Evolutionary conservation across 2,888 invertebrate species (phyloP).

Genomic region (Barypeithes pellucidus): DNA sequence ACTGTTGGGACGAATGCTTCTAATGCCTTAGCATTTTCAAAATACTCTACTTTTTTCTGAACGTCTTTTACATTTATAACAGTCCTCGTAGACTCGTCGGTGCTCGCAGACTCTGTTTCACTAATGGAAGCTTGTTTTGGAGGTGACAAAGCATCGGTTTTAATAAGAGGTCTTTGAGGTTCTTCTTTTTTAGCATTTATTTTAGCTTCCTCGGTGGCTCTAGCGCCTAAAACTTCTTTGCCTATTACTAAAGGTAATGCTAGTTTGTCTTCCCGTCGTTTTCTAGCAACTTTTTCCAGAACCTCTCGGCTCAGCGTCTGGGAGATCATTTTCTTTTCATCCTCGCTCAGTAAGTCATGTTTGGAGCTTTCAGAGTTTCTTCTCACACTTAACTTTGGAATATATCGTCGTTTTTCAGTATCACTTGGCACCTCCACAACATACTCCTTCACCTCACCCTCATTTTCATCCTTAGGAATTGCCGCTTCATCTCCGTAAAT

Average conservation of each 20-base stretch:
- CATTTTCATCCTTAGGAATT: conserved; percentile 25
- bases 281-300: conserved; percentile 75
- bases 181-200: conserved; percentile 54
- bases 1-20: conserved; percentile 70
- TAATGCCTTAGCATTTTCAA: conserved; percentile 79
- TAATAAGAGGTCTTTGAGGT: conserved; percentile 66
- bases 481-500: conserved; percentile 78
- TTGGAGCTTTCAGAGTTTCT: conserved; percentile 70
- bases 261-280: conserved; percentile 63
- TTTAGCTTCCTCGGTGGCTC: conserved; percentile 74
- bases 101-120: conserved; percentile 83
- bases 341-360: conserved; percentile 73
- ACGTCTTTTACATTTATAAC: conserved; percentile 79
- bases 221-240: conserved; percentile 77
- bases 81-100: conserved; percentile 81
- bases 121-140: conserved; percentile 73
- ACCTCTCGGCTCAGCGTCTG: conserved; percentile 83
- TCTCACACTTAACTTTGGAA: conserved; percentile 67
- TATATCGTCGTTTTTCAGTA: conserved; percentile 51
- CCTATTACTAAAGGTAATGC: conserved; percentile 67
- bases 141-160: conserved; percentile 64
- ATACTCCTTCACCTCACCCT: conserved; percentile 70
- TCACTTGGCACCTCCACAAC: conserved; percentile 75
- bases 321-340: conserved; percentile 82
- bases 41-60: conserved; percentile 84